Percentiles rank a stretch among this genome's conserved stretches.
These are phyloP conservation scores for Strix uralensis DNA, from an alignment of 2,113 vertebrate species.

Conservation along the genomic window DNA sequence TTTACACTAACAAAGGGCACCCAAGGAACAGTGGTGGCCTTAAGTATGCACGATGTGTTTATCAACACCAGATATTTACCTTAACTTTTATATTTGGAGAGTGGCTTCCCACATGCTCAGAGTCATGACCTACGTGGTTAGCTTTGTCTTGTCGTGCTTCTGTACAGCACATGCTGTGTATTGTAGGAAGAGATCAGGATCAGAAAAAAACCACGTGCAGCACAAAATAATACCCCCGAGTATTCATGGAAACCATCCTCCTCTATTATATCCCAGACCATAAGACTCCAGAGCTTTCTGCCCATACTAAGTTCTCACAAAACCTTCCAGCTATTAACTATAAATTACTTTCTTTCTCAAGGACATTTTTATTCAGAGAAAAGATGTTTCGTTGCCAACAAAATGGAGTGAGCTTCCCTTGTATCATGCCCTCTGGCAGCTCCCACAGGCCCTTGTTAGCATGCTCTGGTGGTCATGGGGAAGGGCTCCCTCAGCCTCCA, in stretches of 20 bases:
- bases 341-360: not conserved
- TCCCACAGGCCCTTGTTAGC: not conserved
- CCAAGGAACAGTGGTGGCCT: not conserved
- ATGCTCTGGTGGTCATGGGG: not conserved
- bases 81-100: conserved; percentile 2
- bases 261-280: not conserved
- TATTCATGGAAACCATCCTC: not conserved
- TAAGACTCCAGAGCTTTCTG: conserved; percentile 22
- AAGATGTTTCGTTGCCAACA: not conserved
- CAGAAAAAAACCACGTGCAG: not conserved
- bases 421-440: not conserved
- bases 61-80: conserved; percentile 45
- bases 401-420: not conserved
- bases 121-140: conserved; percentile 40
- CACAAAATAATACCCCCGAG: not conserved
- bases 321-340: not conserved
- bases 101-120: not conserved
- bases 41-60: not conserved
- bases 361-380: not conserved
- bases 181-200: not conserved
- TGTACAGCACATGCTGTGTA: not conserved
- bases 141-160: conserved; percentile 27
- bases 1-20: conserved; percentile 29
- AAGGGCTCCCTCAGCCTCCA: not conserved
- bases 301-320: not conserved